Percentiles rank a stretch among this genome's conserved stretches.
These are phyloP conservation scores for Leptura quadrifasciata DNA, from an alignment of 2,888 invertebrate species.

Conservation along the genomic window DNA sequence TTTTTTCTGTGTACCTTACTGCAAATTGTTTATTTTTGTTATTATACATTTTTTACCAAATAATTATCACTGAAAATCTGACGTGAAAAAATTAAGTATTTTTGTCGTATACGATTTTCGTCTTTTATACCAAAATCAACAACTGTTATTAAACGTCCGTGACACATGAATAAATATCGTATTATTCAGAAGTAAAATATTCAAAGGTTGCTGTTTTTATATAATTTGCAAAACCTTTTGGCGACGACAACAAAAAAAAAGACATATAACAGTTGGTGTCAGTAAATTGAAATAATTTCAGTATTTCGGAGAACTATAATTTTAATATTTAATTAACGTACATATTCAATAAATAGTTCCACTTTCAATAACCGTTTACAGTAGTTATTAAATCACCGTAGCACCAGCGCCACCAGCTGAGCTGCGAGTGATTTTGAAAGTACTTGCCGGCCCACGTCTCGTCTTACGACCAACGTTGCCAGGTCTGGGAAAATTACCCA, in stretches of 20 bases:
- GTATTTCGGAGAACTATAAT: background rate
- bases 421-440: slow-evolving; percentile 1
- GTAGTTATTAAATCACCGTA: background rate
- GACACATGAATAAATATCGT: background rate
- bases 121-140: background rate
- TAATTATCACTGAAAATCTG: no score
- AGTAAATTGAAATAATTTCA: background rate
- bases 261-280: background rate
- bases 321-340: background rate
- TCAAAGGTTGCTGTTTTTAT: no score
- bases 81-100: no score
- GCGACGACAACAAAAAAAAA: background rate
- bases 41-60: no score
- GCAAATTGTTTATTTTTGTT: no score
- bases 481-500: background rate
- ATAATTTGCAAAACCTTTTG: background rate
- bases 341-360: background rate
- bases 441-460: background rate
- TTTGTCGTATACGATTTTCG: no score
- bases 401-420: background rate
- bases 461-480: background rate
- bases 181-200: background rate
- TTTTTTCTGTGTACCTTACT: no score
- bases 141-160: slow-evolving; percentile 1
- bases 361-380: background rate